Conservation (phyloP, 2,888 invertebrate species). For the Sinotaia quadrata region DNA sequence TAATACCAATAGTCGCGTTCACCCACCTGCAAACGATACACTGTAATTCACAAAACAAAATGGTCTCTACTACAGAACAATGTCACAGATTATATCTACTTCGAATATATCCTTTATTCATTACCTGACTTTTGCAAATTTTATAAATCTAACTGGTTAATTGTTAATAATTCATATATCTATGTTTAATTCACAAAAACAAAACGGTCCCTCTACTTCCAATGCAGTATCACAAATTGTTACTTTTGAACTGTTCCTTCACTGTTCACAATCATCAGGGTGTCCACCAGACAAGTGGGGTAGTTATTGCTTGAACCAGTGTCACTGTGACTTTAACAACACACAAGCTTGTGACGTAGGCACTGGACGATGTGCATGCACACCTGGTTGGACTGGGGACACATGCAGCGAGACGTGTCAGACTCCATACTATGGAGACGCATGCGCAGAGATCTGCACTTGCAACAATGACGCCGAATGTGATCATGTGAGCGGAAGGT, state of each 20-base stretch:
- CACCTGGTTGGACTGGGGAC: conserved; percentile 29
- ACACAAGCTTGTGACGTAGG: conserved; percentile 31
- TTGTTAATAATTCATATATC: no score
- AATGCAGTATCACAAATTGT: neutral
- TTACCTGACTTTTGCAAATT: no score
- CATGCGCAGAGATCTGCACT: conserved; percentile 21
- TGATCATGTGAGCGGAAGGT: conserved; percentile 22
- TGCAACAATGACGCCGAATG: conserved; percentile 23
- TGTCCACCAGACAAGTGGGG: conserved; percentile 12
- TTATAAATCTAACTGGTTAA: no score
- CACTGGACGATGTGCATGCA: conserved; percentile 32
- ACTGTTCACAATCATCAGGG: neutral
- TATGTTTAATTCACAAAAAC: no score
- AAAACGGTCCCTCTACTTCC: neutral
- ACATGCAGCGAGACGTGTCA: conserved; percentile 25
- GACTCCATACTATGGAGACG: conserved; percentile 20
- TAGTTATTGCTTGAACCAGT: neutral
- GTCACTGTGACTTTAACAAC: conserved; percentile 26
- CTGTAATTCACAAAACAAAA: no score
- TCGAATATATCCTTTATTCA: no score
- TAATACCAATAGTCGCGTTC: no score
- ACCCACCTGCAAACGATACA: no score
- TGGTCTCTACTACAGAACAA: no score
- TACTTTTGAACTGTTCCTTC: neutral
- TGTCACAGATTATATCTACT: no score